Conservation (phyloP, 1,140 invertebrate genomes). For the Monomorium pharaonis region DNA sequence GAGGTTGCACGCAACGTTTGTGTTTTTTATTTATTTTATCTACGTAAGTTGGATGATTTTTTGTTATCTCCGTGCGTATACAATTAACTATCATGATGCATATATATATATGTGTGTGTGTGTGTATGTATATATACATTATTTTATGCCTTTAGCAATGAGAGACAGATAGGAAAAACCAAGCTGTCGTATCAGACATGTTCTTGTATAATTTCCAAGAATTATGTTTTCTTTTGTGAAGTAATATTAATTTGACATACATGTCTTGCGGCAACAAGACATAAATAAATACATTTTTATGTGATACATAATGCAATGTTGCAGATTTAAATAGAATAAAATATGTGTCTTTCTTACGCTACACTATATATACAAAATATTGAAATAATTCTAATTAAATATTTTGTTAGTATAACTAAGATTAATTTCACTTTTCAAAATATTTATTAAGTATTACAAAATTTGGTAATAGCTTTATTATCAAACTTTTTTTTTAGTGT, state of each 20-base stretch:
- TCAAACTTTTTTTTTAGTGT: too few relatives aligned
- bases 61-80: neutral
- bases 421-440: too few relatives aligned
- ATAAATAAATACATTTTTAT: constrained; percentile 18
- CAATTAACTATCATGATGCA: neutral
- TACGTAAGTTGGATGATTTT: neutral
- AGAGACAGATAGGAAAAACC: neutral
- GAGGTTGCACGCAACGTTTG: neutral
- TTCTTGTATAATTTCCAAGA: neutral
- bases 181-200: neutral
- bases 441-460: too few relatives aligned
- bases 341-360: neutral
- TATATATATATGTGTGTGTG: neutral
- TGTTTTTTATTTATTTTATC: neutral
- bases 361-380: too few relatives aligned
- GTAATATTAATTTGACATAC: neutral
- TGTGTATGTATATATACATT: neutral
- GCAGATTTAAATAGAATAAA: neutral
- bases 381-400: too few relatives aligned
- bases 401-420: too few relatives aligned
- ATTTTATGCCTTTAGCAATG: neutral
- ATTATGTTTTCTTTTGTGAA: neutral
- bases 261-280: neutral
- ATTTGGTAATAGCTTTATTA: too few relatives aligned
- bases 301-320: neutral